Evolutionary conservation across 2,888 invertebrate species (phyloP).

Genomic region (Beris morrisii): DNA sequence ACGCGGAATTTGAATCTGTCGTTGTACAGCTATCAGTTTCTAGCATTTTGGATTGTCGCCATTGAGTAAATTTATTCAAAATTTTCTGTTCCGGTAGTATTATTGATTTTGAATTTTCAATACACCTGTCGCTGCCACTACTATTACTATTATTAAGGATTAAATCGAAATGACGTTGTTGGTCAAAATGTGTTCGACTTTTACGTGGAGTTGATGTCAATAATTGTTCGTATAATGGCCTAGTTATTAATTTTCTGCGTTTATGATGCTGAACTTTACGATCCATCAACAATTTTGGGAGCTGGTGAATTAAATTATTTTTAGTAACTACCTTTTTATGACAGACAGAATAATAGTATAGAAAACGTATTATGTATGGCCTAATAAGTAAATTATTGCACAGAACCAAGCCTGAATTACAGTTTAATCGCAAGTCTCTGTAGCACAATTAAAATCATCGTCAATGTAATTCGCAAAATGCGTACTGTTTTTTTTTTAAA

Average conservation of each 20-base stretch:
- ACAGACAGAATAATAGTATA: not conserved
- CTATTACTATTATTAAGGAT: constrained; percentile 35
- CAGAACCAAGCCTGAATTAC: too few species aligned
- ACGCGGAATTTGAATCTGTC: constrained; percentile 39
- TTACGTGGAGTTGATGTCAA: constrained; percentile 53
- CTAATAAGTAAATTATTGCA: too few species aligned
- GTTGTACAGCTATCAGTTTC: constrained; percentile 35
- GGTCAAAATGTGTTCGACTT: constrained; percentile 47
- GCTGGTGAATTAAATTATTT: constrained; percentile 16
- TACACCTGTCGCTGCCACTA: constrained; percentile 5
- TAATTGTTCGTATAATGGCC: not conserved
- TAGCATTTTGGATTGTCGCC: constrained; percentile 31
- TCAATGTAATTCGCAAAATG: too few species aligned
- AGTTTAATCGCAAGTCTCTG: too few species aligned
- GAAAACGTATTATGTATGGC: too few species aligned
- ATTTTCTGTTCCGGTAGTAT: not conserved
- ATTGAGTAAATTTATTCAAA: constrained; percentile 9
- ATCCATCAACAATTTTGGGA: constrained; percentile 8
- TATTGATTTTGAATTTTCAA: not conserved
- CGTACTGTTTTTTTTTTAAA: too few species aligned
- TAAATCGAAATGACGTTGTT: constrained; percentile 45
- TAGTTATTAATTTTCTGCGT: constrained; percentile 15
- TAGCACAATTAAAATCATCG: too few species aligned
- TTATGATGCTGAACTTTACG: constrained; percentile 5
- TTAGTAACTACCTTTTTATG: not conserved